Percentiles rank a stretch among this genome's conserved stretches.
These are phyloP conservation scores for Choloepus hoffmanni DNA, from an alignment of 2,113 vertebrate genomes.

Conservation along the genomic window DNA sequence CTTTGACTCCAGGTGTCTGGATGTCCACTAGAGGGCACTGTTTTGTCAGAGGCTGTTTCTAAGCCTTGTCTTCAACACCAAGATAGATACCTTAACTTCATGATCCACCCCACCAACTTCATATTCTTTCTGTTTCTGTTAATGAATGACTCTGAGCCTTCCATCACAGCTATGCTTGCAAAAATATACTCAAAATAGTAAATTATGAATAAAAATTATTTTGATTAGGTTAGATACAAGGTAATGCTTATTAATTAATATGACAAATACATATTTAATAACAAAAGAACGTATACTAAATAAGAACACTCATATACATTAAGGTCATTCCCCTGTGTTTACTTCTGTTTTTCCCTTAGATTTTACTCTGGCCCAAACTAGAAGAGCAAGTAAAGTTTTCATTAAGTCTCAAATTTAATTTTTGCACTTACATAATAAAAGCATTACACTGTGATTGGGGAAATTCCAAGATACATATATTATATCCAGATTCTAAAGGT, in stretches of 20 bases:
- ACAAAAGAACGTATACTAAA: not conserved
- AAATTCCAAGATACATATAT: constrained; percentile 24
- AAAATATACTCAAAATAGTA: constrained; percentile 13
- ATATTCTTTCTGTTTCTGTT: constrained; percentile 38
- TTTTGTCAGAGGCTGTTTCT: constrained; percentile 76
- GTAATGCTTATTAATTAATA: not conserved
- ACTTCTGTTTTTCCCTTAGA: not conserved
- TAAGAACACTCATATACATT: not conserved
- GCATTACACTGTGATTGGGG: not conserved
- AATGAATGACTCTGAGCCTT: not conserved
- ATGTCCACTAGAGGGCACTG: constrained; percentile 81
- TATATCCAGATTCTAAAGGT: constrained; percentile 7
- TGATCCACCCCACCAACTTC: not conserved
- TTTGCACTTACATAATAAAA: constrained; percentile 33
- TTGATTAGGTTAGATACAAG: not conserved
- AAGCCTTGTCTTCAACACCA: constrained; percentile 10
- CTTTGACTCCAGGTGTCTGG: not conserved
- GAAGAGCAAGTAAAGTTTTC: constrained; percentile 20
- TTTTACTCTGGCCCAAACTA: constrained; percentile 36
- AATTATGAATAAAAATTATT: not conserved
- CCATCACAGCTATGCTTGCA: not conserved
- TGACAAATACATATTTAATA: constrained; percentile 18
- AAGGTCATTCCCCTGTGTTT: not conserved
- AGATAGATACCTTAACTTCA: not conserved
- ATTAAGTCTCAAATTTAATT: constrained; percentile 44